phyloP scores from a whole-genome alignment of 1,140 invertebrate species.

The Wasmannia auropunctata region DNA sequence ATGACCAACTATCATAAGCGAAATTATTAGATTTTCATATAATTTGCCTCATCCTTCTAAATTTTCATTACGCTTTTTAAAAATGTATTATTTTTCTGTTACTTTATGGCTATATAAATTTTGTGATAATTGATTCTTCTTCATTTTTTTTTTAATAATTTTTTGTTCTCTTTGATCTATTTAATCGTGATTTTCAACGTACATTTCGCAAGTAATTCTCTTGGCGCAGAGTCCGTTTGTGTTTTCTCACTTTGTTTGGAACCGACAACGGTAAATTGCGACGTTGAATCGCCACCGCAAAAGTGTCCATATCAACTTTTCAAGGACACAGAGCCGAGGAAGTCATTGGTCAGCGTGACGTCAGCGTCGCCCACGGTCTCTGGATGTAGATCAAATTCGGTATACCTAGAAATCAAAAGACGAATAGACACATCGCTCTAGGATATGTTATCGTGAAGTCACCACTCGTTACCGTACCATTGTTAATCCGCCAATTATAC shows the following conservation, averaged over 20 bases:
- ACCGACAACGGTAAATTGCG: not conserved
- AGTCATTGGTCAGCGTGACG: conserved; percentile 59
- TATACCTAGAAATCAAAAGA: conserved; percentile 33
- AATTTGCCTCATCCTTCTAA: not conserved
- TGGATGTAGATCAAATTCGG: conserved; percentile 67
- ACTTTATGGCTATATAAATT: not conserved
- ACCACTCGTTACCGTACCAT: not conserved
- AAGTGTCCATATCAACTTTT: conserved; percentile 25
- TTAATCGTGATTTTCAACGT: not conserved
- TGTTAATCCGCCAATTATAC: not conserved
- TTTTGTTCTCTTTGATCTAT: not conserved
- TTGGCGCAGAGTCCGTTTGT: not conserved
- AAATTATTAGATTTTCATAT: not conserved
- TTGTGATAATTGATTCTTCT: not conserved
- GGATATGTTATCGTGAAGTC: not conserved
- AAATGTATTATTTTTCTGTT: not conserved
- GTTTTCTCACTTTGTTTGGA: not conserved
- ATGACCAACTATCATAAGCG: not conserved
- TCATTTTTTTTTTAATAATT: not conserved
- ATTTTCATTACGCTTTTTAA: not conserved
- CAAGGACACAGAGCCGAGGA: conserved; percentile 60
- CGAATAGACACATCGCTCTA: conserved; percentile 10
- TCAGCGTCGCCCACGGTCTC: conserved; percentile 67
- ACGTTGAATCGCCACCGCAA: conserved; percentile 13
- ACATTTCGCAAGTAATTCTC: not conserved